Base-by-base conservation (phyloP, 2,113 vertebrate genomes). In the Cettia cetti region DNA sequence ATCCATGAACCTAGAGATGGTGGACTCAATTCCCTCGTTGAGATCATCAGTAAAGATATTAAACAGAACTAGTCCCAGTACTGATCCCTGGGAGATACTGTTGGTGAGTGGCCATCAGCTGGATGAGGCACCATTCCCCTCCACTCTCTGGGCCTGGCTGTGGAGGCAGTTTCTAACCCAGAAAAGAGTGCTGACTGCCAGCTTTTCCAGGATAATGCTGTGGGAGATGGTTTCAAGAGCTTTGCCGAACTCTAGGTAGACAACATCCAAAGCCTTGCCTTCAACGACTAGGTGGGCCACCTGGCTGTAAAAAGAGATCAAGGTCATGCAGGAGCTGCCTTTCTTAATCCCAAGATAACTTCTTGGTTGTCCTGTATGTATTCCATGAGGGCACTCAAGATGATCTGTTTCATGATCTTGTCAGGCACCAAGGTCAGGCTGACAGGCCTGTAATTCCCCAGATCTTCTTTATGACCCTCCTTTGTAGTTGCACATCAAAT, bases 121-220 rank as follows among this genome's bases (percentile, higher is more conserved):
- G 22, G 18, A 10, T 33, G 68, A 4, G 10, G 6, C 35, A 39
- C 21, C 37, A 19, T 42, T 33, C 15, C 13, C 22, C 33, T 27
- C 4, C 10, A 8, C 27, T 24, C 44, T 52, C 27, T 57, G 27
- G 27, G 7, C 4, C 31, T 7, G 4, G 4, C 15, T 0, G 0
- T 30, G 6, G 10, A 54, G 28, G 0, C 28, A n/a, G 23, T 24
- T 63, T 11, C 13, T 50, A 28, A 57, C 14, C 4, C 15, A 65
- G 50, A 3, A 42, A 72, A 33, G 23, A 33, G 20, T 37, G 19
- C 33, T 3, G 26, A 7, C 17, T 72, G 6, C 6, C 18, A 50
- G 9, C 18, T 44, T 42, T 50, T 37, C 18, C 44, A 50, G 50
- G 10, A 27, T 4, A 37, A 13, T 50, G 8, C 11, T 2, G 1